phyloP scores from a whole-genome alignment of 2,113 vertebrate genomes.

The Gasterosteus nipponicus region DNA sequence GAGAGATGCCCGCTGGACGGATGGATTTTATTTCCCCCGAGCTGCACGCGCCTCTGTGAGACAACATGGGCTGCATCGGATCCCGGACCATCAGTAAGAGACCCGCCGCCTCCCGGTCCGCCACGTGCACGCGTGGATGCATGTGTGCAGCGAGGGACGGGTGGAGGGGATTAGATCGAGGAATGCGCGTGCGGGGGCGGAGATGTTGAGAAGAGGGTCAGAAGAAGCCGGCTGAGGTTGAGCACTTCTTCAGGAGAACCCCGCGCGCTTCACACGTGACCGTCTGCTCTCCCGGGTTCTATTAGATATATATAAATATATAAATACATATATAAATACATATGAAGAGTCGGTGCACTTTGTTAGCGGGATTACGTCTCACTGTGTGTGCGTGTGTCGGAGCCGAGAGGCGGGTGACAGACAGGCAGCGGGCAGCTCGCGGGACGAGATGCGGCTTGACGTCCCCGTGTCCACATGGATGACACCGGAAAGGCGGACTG shows the following conservation, averaged over 20 bases:
- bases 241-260: not conserved
- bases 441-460: slow-evolving; percentile 57
- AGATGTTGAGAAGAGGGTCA: not conserved
- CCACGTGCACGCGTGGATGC: slow-evolving; percentile 38
- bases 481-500: slow-evolving; percentile 27
- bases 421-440: slow-evolving; percentile 56
- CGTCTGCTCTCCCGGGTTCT: not conserved
- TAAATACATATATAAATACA: not conserved
- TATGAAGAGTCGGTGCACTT: slow-evolving; percentile 19
- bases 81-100: slow-evolving; percentile 84
- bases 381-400: slow-evolving; percentile 3
- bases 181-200: slow-evolving; percentile 1
- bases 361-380: slow-evolving; percentile 33
- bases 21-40: slow-evolving; percentile 73
- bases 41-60: slow-evolving; percentile 74
- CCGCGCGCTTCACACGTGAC: not conserved
- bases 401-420: slow-evolving; percentile 36
- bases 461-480: slow-evolving; percentile 55
- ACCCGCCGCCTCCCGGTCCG: slow-evolving; percentile 15
- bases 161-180: not conserved
- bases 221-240: not conserved
- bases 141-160: not conserved
- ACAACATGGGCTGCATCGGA: slow-evolving; percentile 85
- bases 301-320: no score
- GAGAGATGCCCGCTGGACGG: slow-evolving; percentile 75